Evolutionary conservation across 92 coral and sea anemone genomes (phyloP), one percentile per base, ranked within the genome.

Genomic region (Palythoa heliodiscus): DNA sequence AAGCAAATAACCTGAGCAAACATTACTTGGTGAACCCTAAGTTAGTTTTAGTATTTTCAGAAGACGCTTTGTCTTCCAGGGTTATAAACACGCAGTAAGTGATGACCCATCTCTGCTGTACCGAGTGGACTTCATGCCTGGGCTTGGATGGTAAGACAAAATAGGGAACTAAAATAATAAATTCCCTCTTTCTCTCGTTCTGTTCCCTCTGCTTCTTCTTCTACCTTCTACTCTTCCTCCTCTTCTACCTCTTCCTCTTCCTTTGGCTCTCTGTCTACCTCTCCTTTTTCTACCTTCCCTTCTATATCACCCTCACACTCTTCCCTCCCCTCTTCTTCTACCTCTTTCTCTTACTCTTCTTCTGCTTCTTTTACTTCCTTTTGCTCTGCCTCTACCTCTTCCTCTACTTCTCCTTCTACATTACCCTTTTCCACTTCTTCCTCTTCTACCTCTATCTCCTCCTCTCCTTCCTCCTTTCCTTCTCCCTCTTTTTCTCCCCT

Each of bases 111-210:
- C 68, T 11, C 63, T 76, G 24, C 48, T 76, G 24, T 76, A 76
- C 60, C 81, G 81, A 76, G 81, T 76, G 81, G 81, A 76, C 13
- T 76, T 76, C 81, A 76, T 76, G 81, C 81, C 81, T 76, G 81
- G 81, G 52, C 66, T 76, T 22, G 81, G 81, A 12, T 76, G 81
- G 81, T 76, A 76, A 76, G 50, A 76, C 48, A 37, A 12, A 52
- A 29, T 74, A 17, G 4, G 17, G 9, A 76, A 70, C 4, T 54
- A 54, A 5, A 29, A 29, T 29, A 29, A 29, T 29, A 29, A 29
- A 75, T 22, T 11, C 54, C 50, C 50, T 43, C 50, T 43, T 8
- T 43, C 50, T 43, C 50, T 43, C 9, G 7, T 8, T 43, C 50
- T 37, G 0, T 12, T 14, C 67, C 67, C 12, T 60, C 19, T 60